Evolutionary conservation across 2,888 invertebrate species (phyloP), one percentile per base, ranked within the genome.

Genomic region (Lapara coniferarum): DNA sequence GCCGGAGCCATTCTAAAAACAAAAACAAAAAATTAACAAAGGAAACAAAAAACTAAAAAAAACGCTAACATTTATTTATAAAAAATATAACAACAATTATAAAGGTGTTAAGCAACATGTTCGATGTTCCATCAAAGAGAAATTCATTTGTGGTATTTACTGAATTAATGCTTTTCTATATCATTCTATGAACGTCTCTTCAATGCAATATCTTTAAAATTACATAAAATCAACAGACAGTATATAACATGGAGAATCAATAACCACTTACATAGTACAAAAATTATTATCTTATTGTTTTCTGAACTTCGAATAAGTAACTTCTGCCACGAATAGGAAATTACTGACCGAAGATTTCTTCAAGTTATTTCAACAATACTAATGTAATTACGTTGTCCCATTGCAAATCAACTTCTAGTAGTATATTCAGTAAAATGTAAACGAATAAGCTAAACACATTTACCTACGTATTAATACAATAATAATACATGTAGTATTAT

Each of bases 1-100:
- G 70, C 96, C 97, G 79, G 96, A 96, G 77, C 97, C 97, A 96
- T 97, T 98, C 97, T 97, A 95, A 94, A 96, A 96, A 95, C 92
- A 95, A 95, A 95, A 95, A 94, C 93, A 92, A 94, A 92, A 89
- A 90, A 90, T 85, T 88, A 87, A 83, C 89, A 79, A 81, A 78
- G 78, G 81, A 77, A 79, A 78, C 78, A 82, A 84, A 84, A 82
- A 82, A 75, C 57, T 78, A 87, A 89, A 84, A 69, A 86, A 88
- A 87, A 89, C 75, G 74, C 78, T 82, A 87, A 87, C 77, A 79
- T 81, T 88, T 88, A 88, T 89, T 78, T 71, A 73, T 76, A 84
- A 49, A 63, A 63, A 59, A 59, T n/a, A 59, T 59, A 78, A 76
- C 80, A 82, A 79, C 44, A 69, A 63, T 59, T 52, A 75, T 75